These are phyloP conservation scores for Oxygymnocypris stewartii DNA, from an alignment of 2,113 vertebrate genomes.

Conservation along the genomic window DNA sequence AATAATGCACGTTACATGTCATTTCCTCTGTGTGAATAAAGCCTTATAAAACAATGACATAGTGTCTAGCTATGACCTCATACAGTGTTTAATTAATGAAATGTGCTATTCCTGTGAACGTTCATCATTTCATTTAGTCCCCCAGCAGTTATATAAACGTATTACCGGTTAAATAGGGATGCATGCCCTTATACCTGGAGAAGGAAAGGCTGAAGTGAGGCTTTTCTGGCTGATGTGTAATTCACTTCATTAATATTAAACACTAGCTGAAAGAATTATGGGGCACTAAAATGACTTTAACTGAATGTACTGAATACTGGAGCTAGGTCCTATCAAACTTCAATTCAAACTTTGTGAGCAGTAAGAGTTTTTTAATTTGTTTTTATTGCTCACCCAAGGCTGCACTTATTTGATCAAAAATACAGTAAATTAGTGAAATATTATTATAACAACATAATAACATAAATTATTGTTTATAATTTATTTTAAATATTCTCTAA, in stretches of 20 bases:
- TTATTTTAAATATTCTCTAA: neutral
- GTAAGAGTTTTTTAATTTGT: neutral
- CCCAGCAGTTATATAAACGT: neutral
- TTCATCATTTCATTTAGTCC: neutral
- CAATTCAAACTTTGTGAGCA: neutral
- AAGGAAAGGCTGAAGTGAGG: neutral
- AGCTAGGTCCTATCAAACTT: neutral
- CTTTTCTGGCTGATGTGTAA: slow-evolving; percentile 24
- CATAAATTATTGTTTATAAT: no score
- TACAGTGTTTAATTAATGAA: neutral
- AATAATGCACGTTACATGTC: neutral
- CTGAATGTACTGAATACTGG: neutral
- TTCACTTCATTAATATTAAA: slow-evolving; percentile 48
- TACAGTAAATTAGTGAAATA: neutral
- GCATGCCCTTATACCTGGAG: neutral
- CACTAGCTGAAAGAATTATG: slow-evolving; percentile 30
- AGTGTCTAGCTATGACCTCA: neutral
- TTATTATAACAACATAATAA: neutral
- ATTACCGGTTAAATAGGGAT: neutral
- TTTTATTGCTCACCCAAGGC: neutral
- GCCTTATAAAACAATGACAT: neutral
- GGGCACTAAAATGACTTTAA: slow-evolving; percentile 37
- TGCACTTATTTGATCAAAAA: no score
- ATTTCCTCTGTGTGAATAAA: neutral
- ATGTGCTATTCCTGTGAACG: neutral